Evolutionary conservation across 1,140 invertebrate species (phyloP).

Genomic region (Theocolax elegans): DNA sequence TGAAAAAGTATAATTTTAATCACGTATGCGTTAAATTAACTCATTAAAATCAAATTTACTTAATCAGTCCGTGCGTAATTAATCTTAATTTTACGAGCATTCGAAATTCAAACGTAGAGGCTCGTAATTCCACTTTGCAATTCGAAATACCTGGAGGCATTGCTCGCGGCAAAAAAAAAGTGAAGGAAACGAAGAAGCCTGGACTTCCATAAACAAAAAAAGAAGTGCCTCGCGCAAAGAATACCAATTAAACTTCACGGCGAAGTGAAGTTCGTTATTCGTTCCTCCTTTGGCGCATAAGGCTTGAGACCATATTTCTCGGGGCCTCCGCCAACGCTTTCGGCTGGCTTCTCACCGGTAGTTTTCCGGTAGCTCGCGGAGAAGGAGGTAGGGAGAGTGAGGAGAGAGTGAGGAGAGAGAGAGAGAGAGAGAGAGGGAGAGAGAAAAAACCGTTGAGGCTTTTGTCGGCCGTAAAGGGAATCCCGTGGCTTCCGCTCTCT

Average conservation of each 20-base stretch:
- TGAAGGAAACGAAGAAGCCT: not conserved
- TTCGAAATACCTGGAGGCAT: too few species aligned
- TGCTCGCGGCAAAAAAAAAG: too few species aligned
- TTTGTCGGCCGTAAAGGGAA: constrained; percentile 45
- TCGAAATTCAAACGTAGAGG: too few species aligned
- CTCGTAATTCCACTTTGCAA: too few species aligned
- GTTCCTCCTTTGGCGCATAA: not conserved
- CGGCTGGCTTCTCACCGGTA: not conserved
- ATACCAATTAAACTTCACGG: not conserved
- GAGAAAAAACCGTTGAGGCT: constrained; percentile 36
- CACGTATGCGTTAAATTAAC: too few species aligned
- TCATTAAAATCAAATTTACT: too few species aligned
- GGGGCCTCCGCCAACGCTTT: too few species aligned
- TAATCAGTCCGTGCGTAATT: too few species aligned
- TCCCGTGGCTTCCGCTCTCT: constrained; percentile 40
- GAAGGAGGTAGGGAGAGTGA: constrained; percentile 27
- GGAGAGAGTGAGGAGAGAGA: not conserved
- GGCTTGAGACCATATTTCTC: too few species aligned
- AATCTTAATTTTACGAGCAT: too few species aligned
- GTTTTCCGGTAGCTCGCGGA: not conserved
- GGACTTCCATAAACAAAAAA: not conserved
- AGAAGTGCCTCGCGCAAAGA: not conserved
- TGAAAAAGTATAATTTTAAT: too few species aligned
- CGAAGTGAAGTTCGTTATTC: constrained; percentile 2
- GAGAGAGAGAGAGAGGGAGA: not conserved